A percentile compares a stretch with the other conserved stretches of the same genome.
These are phyloP conservation scores for Spermophilus dauricus DNA, from an alignment of 2,113 vertebrate species.

Conservation along the genomic window DNA sequence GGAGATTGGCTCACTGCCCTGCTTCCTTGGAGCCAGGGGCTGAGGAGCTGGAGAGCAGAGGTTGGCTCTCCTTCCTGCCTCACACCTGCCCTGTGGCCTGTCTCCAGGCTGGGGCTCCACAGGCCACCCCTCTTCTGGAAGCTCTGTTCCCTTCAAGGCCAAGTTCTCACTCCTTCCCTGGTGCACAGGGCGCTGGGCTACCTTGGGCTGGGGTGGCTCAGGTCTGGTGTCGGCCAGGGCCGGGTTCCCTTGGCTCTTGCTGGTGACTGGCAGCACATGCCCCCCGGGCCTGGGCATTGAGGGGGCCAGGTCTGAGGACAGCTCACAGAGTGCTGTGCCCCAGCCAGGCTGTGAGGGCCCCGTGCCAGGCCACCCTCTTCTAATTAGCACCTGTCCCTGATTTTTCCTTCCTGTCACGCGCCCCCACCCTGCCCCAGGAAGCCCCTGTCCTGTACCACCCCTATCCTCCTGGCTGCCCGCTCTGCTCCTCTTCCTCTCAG, in stretches of 20 bases:
- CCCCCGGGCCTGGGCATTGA: background rate
- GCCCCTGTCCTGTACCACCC: too few species aligned
- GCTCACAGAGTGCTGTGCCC: rapidly evolving
- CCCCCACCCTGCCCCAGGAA: background rate
- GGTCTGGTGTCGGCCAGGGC: background rate
- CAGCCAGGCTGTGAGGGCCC: too few species aligned
- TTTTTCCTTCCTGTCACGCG: background rate
- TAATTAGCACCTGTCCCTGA: rapidly evolving
- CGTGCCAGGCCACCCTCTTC: background rate
- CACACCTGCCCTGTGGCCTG: background rate
- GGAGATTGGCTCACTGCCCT: rapidly evolving
- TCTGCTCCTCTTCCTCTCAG: background rate
- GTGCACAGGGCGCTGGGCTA: rapidly evolving
- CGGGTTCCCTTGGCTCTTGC: background rate
- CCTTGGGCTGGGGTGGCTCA: too few species aligned
- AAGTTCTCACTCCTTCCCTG: rapidly evolving
- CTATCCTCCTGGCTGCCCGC: background rate
- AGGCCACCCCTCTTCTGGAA: too few species aligned
- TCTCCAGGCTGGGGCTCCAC: background rate
- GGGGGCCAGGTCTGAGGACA: background rate
- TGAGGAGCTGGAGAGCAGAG: background rate
- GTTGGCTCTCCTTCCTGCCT: too few species aligned
- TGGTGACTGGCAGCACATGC: background rate
- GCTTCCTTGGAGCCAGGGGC: background rate
- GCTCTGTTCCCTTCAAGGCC: rapidly evolving